These are phyloP conservation scores for Machimus atricapillus DNA, from an alignment of 2,888 invertebrate genomes.

Conservation along the genomic window DNA sequence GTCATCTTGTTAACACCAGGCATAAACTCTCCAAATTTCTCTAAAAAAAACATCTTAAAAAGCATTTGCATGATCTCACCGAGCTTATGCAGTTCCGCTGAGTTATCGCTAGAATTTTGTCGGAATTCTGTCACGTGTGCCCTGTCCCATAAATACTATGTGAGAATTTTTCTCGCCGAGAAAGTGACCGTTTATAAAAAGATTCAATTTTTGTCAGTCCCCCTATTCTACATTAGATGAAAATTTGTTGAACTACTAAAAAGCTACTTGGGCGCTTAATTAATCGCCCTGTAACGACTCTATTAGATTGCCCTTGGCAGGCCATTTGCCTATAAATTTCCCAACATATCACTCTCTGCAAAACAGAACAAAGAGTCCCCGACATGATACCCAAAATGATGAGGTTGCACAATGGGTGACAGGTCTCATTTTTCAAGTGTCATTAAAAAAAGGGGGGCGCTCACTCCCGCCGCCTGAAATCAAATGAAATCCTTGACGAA, in stretches of 20 bases:
- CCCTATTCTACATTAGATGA: not conserved
- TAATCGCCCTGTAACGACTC: not conserved
- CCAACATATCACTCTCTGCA: not conserved
- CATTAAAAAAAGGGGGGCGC: not conserved
- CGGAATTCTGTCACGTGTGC: not conserved
- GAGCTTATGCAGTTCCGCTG: not conserved
- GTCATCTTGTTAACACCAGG: not conserved
- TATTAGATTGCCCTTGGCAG: constrained; percentile 1
- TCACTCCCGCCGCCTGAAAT: not conserved
- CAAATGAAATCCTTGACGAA: constrained; percentile 16
- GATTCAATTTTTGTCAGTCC: not conserved
- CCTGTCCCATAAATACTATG: not conserved
- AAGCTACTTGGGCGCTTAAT: not conserved
- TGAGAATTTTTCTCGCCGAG: not conserved
- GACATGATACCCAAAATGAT: not conserved
- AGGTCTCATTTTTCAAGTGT: constrained; percentile 1
- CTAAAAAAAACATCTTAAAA: not conserved
- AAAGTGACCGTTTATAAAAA: not conserved
- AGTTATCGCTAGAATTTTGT: not conserved
- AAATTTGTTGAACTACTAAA: not conserved
- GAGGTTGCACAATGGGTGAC: not conserved
- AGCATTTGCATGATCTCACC: not conserved
- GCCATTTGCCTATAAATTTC: constrained; percentile 18
- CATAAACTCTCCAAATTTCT: not conserved
- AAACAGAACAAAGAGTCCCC: not conserved